These are phyloP conservation scores for Caretta caretta DNA, from an alignment of 2,113 vertebrate genomes.

Conservation along the genomic window DNA sequence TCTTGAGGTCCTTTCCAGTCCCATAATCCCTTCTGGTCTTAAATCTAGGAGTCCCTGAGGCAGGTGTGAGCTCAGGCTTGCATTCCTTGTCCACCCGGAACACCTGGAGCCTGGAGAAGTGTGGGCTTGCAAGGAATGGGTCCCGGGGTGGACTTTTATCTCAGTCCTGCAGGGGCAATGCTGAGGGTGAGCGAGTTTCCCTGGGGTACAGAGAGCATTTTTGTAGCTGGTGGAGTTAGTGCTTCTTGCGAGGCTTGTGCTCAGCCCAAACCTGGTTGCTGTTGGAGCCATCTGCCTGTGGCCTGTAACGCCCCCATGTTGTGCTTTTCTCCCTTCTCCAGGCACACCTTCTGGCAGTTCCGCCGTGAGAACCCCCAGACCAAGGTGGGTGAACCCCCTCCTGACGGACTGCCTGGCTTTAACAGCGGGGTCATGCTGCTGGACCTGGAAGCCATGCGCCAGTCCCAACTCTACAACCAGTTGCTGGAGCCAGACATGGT, in stretches of 20 bases:
- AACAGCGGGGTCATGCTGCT: conserved; percentile 97
- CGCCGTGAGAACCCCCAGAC: conserved; percentile 92
- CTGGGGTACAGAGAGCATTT: background rate
- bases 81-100: background rate
- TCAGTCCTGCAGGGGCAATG: background rate
- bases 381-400: conserved; percentile 90
- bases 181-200: background rate
- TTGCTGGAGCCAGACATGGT: conserved; percentile 87
- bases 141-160: background rate
- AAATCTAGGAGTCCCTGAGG: background rate
- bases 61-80: background rate
- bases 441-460: conserved; percentile 91
- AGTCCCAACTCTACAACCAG: conserved; percentile 88
- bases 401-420: conserved; percentile 92
- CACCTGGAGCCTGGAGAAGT: no score
- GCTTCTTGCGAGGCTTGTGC: background rate
- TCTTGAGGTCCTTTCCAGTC: background rate
- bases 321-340: conserved; percentile 64
- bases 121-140: background rate
- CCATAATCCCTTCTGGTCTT: background rate
- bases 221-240: background rate
- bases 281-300: background rate
- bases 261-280: background rate
- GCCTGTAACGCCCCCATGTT: background rate
- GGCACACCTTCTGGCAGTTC: conserved; percentile 98